Conservation (phyloP, 2,888 invertebrate genomes). For the Priocnemis perturbator region DNA sequence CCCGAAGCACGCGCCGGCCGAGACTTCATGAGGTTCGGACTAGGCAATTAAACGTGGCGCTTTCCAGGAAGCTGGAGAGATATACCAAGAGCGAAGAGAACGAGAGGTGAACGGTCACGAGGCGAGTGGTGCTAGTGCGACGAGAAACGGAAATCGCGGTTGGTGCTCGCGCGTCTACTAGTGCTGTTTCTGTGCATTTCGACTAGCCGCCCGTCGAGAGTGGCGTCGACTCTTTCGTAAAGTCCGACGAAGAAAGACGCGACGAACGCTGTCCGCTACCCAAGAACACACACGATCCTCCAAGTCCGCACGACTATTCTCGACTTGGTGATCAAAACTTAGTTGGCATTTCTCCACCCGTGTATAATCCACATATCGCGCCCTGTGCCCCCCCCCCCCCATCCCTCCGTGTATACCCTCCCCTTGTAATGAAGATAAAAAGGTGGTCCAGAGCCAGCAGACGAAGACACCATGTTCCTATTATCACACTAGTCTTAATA, state of each 20-base stretch:
- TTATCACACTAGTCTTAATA: slow-evolving; percentile 74
- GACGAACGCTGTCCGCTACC: too few species aligned
- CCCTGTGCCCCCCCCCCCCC: slow-evolving; percentile 30
- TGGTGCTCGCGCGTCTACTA: too few species aligned
- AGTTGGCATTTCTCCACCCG: slow-evolving; percentile 24
- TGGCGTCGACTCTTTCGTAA: too few species aligned
- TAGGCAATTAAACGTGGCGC: too few species aligned
- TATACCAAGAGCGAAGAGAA: too few species aligned
- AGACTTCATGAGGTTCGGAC: neutral
- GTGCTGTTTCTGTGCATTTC: slow-evolving; percentile 39
- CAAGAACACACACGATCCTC: too few species aligned
- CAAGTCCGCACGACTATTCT: too few species aligned
- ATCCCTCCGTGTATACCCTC: slow-evolving; percentile 4
- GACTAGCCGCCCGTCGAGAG: neutral
- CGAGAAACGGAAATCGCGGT: too few species aligned
- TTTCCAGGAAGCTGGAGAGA: too few species aligned
- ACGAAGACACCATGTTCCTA: slow-evolving; percentile 74
- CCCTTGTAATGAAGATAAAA: neutral
- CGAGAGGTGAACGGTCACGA: too few species aligned
- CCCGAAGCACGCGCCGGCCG: neutral
- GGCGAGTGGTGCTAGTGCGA: too few species aligned
- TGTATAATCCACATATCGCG: slow-evolving; percentile 27
- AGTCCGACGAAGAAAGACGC: too few species aligned
- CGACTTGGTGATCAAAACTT: slow-evolving; percentile 4
- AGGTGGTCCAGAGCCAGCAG: slow-evolving; percentile 59